These are phyloP conservation scores for Vanessa tameamea DNA, from an alignment of 1,140 invertebrate genomes.

Conservation along the genomic window DNA sequence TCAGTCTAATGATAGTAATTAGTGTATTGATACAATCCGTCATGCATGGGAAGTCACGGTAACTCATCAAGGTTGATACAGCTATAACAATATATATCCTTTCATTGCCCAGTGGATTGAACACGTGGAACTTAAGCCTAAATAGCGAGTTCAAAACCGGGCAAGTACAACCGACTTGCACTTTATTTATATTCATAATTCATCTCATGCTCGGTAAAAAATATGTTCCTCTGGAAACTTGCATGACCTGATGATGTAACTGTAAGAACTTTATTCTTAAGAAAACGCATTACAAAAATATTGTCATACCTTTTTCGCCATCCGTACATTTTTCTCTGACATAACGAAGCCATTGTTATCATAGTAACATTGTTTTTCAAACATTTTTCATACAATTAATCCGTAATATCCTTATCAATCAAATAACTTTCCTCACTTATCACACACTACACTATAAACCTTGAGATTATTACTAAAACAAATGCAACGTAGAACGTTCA, in stretches of 20 bases:
- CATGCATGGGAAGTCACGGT: slow-evolving; percentile 41
- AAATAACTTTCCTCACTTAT: slow-evolving; percentile 27
- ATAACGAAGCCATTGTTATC: slow-evolving; percentile 49
- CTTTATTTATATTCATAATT: too few species aligned
- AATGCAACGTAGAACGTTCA: not conserved
- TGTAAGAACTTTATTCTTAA: not conserved
- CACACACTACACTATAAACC: slow-evolving; percentile 26
- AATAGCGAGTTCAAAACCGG: too few species aligned
- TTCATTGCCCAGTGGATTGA: slow-evolving; percentile 15
- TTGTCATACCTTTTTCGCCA: slow-evolving; percentile 39
- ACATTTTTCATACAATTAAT: slow-evolving; percentile 29
- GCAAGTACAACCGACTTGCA: too few species aligned
- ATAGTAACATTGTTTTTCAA: slow-evolving; percentile 42
- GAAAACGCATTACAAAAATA: slow-evolving; percentile 3
- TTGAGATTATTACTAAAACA: slow-evolving; percentile 4
- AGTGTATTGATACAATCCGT: slow-evolving; percentile 45
- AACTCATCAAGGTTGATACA: slow-evolving; percentile 42
- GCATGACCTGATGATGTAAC: too few species aligned
- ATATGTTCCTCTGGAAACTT: too few species aligned
- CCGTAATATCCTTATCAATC: slow-evolving; percentile 25
- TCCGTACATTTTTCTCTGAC: slow-evolving; percentile 47
- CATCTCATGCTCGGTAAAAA: too few species aligned
- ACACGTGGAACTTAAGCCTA: too few species aligned
- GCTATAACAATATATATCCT: slow-evolving; percentile 30
- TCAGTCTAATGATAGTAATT: slow-evolving; percentile 23